Base-by-base conservation (phyloP, 2,797 vertebrate species). In the Cirrhinus mrigala region DNA sequence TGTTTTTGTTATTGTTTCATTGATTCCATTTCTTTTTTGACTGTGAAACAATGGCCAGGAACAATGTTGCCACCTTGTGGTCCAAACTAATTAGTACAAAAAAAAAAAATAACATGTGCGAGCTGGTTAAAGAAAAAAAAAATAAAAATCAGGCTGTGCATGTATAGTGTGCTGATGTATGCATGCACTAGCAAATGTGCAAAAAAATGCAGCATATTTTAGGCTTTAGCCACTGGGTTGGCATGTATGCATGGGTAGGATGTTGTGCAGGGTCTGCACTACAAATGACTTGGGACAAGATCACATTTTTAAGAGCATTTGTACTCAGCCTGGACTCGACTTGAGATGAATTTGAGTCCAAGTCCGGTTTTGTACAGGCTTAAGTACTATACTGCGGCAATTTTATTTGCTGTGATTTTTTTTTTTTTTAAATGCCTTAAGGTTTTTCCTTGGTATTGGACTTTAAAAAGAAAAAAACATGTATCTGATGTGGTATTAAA, bases 61-160 rank as follows among this genome's bases (percentile, higher is more conserved):
- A 48, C 16, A 22, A 50, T 75, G 48, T 29, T 75, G 18, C 73
- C 27, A 75, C 16, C 48, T 75, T 54, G 73, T 68, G 64, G 64
- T 3, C 27, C 3, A 68, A 18, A 29, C 64, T 60, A 33, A 68
- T 68, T 68, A 68, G 29, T 68, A 3, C 29, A 37, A 37, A 8
- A 68, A 18, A 44, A 16, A 29, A 18, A 20, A 60, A 5, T 2
- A 8, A 60, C 22, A 29, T 68, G 15, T 29, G 44, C 44, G 4
- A 46, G 40, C 20, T 70, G 22, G 12, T 71, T 71, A 8, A 22
- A 74, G 3, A 33, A 33, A 33, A 29, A 29, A 29, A 29, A 29
- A 29, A 29, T 1, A 29, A 29, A 74, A 74, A 74, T 29, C 71
- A 50, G 24, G 7, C 70, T 18, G 24, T 50, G n/a, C 14, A 27